These are phyloP conservation scores for silkworm (Bombyx mori) DNA, from an alignment of 1,140 invertebrate genomes.

Conservation along the genomic window ASM3026992v2 NC_085131.1:14314501-14315000, in stretches of 20 bases:
- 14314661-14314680: constrained; percentile 19
- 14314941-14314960: constrained; percentile 19
- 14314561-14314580: constrained; percentile 73
- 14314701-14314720: constrained; percentile 72
- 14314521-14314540: constrained; percentile 12
- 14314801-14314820: constrained; percentile 75
- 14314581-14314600: too few species aligned
- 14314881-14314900: constrained; percentile 75
- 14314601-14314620: constrained; percentile 74
- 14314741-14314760: constrained; percentile 54
- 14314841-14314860: constrained; percentile 5
- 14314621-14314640: constrained; percentile 54
- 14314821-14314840: constrained; percentile 71
- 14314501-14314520: too few species aligned
- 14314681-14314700: constrained; percentile 10
- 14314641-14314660: constrained; percentile 13
- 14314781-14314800: constrained; percentile 63
- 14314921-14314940: constrained; percentile 18
- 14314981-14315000: constrained; percentile 76
- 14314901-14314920: constrained; percentile 74
- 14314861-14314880: constrained; percentile 40
- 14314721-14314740: constrained; percentile 76
- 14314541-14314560: constrained; percentile 74
- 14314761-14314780: not conserved
- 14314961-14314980: constrained; percentile 73